phyloP scores from a whole-genome alignment of 2,797 vertebrate genomes.

The Anguilla anguilla region DNA sequence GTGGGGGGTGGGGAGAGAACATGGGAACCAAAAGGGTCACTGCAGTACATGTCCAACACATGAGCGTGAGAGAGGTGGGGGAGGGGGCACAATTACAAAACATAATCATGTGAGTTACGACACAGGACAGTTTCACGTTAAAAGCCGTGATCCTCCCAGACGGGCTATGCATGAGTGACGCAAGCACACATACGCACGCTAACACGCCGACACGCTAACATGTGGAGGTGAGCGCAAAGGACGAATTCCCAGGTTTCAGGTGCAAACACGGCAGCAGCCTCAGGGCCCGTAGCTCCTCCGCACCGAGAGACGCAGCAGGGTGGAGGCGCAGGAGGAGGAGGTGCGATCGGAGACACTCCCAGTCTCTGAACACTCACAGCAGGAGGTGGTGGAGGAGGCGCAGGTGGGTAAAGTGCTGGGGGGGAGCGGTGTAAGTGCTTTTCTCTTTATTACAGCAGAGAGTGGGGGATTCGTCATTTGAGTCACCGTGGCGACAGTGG shows the following conservation, averaged over 20 bases:
- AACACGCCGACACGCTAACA: slow-evolving; percentile 1
- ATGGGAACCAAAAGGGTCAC: slow-evolving; percentile 39
- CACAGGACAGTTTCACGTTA: slow-evolving; percentile 30
- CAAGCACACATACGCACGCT: slow-evolving; percentile 12
- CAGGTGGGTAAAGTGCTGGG: neutral
- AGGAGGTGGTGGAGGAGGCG: slow-evolving; percentile 20
- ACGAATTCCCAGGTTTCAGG: slow-evolving; percentile 30
- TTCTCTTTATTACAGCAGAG: slow-evolving; percentile 30
- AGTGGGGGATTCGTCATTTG: slow-evolving; percentile 41
- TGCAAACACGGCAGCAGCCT: neutral
- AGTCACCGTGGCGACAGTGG: slow-evolving; percentile 33
- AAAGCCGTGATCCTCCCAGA: slow-evolving; percentile 30
- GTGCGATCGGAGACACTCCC: neutral
- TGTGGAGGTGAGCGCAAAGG: slow-evolving; percentile 41
- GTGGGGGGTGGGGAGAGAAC: slow-evolving; percentile 44
- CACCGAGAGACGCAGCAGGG: slow-evolving; percentile 27
- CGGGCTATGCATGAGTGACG: slow-evolving; percentile 11
- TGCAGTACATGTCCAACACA: slow-evolving; percentile 40
- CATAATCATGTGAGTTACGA: slow-evolving; percentile 46
- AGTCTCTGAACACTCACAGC: neutral
- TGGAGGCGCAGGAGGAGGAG: neutral
- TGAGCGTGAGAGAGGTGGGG: slow-evolving; percentile 12
- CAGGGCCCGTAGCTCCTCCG: neutral
- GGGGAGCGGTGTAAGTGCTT: neutral
- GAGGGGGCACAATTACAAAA: slow-evolving; percentile 34